A percentile compares a stretch with the other conserved stretches of the same genome.
Conservation (phyloP, 2,888 invertebrate genomes). For the Opisthograptis luteolata region DNA sequence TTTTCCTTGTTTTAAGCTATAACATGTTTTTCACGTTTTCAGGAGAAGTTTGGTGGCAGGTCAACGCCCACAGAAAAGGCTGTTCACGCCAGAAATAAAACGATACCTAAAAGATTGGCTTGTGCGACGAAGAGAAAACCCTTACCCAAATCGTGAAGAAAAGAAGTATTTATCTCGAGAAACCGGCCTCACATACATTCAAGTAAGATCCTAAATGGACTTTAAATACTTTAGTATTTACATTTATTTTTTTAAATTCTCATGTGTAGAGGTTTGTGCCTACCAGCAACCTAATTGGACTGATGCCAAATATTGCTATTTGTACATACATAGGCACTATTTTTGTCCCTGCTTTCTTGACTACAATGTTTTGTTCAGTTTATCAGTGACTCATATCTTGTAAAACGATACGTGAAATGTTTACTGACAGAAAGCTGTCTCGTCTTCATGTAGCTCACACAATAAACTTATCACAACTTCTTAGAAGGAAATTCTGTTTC, state of each 20-base stretch:
- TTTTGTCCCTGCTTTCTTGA: slow-evolving; percentile 77
- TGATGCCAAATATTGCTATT: slow-evolving; percentile 77
- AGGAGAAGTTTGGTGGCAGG: slow-evolving; percentile 85
- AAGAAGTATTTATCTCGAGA: slow-evolving; percentile 89
- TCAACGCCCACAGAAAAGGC: slow-evolving; percentile 87
- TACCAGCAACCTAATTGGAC: slow-evolving; percentile 80
- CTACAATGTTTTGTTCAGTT: slow-evolving; percentile 51
- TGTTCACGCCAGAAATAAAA: slow-evolving; percentile 92
- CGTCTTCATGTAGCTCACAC: background rate
- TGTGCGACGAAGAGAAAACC: slow-evolving; percentile 89
- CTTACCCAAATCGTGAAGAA: slow-evolving; percentile 91
- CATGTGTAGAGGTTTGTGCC: slow-evolving; percentile 58
- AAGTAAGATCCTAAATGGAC: slow-evolving; percentile 76
- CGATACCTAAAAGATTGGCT: slow-evolving; percentile 91
- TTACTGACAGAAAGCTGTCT: background rate
- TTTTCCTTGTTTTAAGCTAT: slow-evolving; percentile 6
- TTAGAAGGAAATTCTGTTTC: background rate
- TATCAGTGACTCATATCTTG: slow-evolving; percentile 32
- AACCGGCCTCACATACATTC: slow-evolving; percentile 91
- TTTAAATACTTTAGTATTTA: slow-evolving; percentile 19
- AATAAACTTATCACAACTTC: background rate
- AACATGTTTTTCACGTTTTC: slow-evolving; percentile 44
- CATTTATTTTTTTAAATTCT: slow-evolving; percentile 40
- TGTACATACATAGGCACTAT: slow-evolving; percentile 83
- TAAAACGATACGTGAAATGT: slow-evolving; percentile 12